Base-by-base conservation (phyloP, 2,113 vertebrate genomes). In the Potamarius usumacintae region DNA sequence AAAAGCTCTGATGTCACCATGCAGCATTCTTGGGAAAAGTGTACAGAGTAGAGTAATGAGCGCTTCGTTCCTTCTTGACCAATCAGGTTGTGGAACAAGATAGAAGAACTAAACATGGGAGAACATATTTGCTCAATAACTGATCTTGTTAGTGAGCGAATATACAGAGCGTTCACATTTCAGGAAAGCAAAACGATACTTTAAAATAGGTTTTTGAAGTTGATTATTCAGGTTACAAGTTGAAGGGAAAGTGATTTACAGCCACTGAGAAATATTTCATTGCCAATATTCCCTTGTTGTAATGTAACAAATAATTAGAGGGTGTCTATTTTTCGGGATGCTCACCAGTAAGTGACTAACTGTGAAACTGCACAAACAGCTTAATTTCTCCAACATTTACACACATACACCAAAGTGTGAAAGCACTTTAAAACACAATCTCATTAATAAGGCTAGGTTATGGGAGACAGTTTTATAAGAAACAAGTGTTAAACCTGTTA, bases 401-500 rank as follows among this genome's bases (percentile, higher is more conserved):
- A 58, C 15, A 5, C 18, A 10, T 0, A 10, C n/a, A 65, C 9
- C 0, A 14, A 80, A 80, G 27, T 18, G 53, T 80, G 27, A 30
- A 58, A 58, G 53, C 53, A 30, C 53, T 27, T 34, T 84, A 14
- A 30, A 79, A 57, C 27, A 57, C 27, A 81, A n/a, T 67, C 76
- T 63, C 34, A 52, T 53, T 25, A 25, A 60, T 88, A 80, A 58
- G 18, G 71, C n/a, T 58, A 62, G n/a, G 60, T 55, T 53, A 76
- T 62, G 62, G 84, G 52, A 78, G 71, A 82, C 67, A 67, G 76
- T 82, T 84, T 82, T 58, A 17, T 82, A 7, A 76, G 74, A n/a
- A 87, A 76, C 27, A 42, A 18, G 42, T 78, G 53, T 78, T 78
- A 34, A 65, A 78, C 42, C 72, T 63, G 72, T 63, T 77, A 34